phyloP scores from a whole-genome alignment of 2,797 vertebrate genomes.

The Sebastes vulpes region DNA sequence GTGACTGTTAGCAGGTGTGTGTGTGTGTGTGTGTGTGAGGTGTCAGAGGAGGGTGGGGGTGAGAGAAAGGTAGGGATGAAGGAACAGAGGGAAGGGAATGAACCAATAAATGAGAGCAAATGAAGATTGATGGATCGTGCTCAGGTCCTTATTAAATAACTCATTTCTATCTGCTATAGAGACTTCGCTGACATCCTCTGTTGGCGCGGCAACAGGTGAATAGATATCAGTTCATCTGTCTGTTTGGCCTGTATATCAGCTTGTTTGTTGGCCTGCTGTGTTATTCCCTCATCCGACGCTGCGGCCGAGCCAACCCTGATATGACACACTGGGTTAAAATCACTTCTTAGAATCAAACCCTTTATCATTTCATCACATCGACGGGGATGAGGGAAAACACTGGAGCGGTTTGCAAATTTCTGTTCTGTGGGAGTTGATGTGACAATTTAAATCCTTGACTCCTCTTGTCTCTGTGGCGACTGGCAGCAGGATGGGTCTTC shows the following conservation, averaged over 20 bases:
- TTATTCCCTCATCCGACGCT: conserved; percentile 16
- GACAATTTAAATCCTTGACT: conserved; percentile 16
- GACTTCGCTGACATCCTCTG: conserved; percentile 19
- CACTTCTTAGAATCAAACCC: conserved; percentile 15
- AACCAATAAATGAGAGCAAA: conserved; percentile 50
- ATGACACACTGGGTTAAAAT: conserved; percentile 44
- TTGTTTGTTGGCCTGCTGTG: conserved; percentile 18
- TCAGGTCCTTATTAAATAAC: conserved; percentile 44
- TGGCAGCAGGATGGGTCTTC: neutral
- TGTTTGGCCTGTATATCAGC: conserved; percentile 50
- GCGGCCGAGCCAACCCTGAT: neutral
- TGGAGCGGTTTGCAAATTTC: conserved; percentile 11
- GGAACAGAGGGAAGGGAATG: conserved; percentile 28
- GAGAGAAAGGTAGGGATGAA: neutral
- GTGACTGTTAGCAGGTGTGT: neutral
- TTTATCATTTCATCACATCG: conserved; percentile 10
- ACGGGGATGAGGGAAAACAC: neutral
- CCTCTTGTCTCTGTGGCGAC: neutral
- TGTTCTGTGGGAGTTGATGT: conserved; percentile 6
- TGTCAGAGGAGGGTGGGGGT: neutral
- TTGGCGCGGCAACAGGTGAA: conserved; percentile 21
- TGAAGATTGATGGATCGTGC: conserved; percentile 55
- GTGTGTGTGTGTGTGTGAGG: neutral
- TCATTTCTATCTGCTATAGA: conserved; percentile 22
- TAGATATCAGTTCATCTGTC: conserved; percentile 42